These are phyloP conservation scores for Lissonota sp. DNA, from an alignment of 2,888 invertebrate species.

Conservation along the genomic window DNA sequence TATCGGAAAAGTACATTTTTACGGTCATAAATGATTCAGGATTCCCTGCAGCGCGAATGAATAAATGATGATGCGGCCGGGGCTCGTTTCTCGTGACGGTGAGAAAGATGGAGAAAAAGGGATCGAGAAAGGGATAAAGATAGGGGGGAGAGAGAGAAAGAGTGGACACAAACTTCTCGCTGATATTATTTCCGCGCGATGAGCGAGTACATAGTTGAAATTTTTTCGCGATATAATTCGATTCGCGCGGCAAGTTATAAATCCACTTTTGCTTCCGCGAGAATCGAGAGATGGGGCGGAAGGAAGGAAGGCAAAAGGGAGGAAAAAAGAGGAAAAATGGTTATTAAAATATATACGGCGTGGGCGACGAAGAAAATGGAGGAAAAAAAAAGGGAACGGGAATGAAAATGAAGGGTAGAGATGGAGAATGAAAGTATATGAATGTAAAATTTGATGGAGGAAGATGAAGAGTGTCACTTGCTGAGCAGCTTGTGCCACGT, in stretches of 20 bases:
- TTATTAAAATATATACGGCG: slow-evolving; percentile 43
- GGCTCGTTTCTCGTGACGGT: not conserved
- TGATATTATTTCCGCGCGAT: slow-evolving; percentile 45
- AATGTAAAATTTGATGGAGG: slow-evolving; percentile 51
- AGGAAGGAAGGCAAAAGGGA: not conserved
- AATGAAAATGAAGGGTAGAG: slow-evolving; percentile 39
- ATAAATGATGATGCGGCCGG: slow-evolving; percentile 58
- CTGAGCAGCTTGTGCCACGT: slow-evolving; percentile 32
- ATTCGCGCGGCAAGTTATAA: slow-evolving; percentile 46
- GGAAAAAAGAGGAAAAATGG: slow-evolving; percentile 33
- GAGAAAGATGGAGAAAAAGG: not conserved
- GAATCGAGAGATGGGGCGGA: not conserved
- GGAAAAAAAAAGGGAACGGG: slow-evolving; percentile 52
- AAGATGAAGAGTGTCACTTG: slow-evolving; percentile 29
- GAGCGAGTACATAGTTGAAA: slow-evolving; percentile 31
- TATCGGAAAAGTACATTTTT: slow-evolving; percentile 43
- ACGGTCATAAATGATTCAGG: slow-evolving; percentile 54
- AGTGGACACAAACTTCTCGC: slow-evolving; percentile 19
- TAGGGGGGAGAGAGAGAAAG: no score
- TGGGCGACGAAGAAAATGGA: slow-evolving; percentile 9
- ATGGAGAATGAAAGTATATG: slow-evolving; percentile 51
- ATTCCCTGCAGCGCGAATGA: slow-evolving; percentile 42
- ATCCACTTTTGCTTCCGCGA: slow-evolving; percentile 14
- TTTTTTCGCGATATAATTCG: slow-evolving; percentile 45
- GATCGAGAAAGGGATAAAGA: not conserved